Base-by-base conservation (phyloP, 2,888 invertebrate species). In the Prosopocoilus inquinatus region DNA sequence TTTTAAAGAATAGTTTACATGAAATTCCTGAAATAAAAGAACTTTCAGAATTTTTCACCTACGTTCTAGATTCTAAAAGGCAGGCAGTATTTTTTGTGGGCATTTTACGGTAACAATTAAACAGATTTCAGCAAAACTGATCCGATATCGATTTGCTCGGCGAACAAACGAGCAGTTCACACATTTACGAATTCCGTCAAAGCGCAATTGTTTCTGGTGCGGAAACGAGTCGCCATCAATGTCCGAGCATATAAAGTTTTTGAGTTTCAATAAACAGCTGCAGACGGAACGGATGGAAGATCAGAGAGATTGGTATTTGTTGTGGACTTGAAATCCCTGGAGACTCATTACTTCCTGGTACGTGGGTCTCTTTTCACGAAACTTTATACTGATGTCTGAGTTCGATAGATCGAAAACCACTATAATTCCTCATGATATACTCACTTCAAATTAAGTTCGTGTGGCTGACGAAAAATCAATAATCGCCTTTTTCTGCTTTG, bases 361-460 rank as follows among this genome's bases (percentile, higher is more conserved):
- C 57, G 62, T 56, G 63, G 56, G 44, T 44, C 51, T 53, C 57
- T 50, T 55, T 56, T 57, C 56, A 50, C 56, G 57, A 63, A 62
- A 61, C 57, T 64, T 62, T 61, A 63, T 57, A 58, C 53, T 55
- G 47, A 51, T 45, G 49, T 53, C 58, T 53, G 53, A 55, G 60
- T 56, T 58, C 59, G 64, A 61, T 60, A 53, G 60, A 62, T 62
- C 59, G 61, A 53, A 57, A 60, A 60, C 62, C 58, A 20, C 52
- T 55, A 51, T 55, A 52, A 58, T 58, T 52, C 58, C 48, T 55
- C 58, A 55, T 58, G 58, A 58, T 55, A 52, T 58, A 58, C 58
- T 52, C 43, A 36, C 43, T 32, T 41, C 54, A 72, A 73, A 70
- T 71, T 69, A 71, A 53, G 53, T 48, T 53, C 47, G 33, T 36